Evolutionary conservation across 2,888 invertebrate genomes (phyloP).

Genomic region (Cremastobaeus sp.): DNA sequence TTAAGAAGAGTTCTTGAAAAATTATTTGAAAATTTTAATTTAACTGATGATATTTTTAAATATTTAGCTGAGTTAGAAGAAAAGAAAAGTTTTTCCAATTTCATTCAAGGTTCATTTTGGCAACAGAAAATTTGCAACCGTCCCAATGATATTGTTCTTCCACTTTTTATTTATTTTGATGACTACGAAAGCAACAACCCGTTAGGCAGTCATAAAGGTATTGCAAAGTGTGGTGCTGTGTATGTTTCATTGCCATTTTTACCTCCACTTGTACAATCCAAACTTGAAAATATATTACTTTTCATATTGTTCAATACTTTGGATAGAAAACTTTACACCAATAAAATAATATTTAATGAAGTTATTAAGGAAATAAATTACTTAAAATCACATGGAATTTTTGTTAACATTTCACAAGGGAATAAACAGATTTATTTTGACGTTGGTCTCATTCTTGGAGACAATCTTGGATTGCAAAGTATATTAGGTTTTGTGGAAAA

Average conservation of each 20-base stretch:
- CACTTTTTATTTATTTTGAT: slow-evolving; percentile 59
- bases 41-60: too few species aligned
- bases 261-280: slow-evolving; percentile 46
- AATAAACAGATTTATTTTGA: slow-evolving; percentile 49
- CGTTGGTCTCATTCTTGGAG: slow-evolving; percentile 54
- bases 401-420: slow-evolving; percentile 1
- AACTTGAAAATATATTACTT: slow-evolving; percentile 61
- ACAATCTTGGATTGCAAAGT: slow-evolving; percentile 46
- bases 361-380: slow-evolving; percentile 55
- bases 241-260: slow-evolving; percentile 55
- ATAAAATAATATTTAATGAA: slow-evolving; percentile 55
- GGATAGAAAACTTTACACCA: slow-evolving; percentile 52
- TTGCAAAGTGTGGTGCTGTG: slow-evolving; percentile 62
- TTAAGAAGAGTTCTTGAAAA: too few species aligned
- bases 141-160: slow-evolving; percentile 50
- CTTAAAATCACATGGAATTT: slow-evolving; percentile 49
- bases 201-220: slow-evolving; percentile 59
- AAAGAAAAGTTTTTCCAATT: slow-evolving; percentile 40
- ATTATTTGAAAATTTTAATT: too few species aligned
- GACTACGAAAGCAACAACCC: slow-evolving; percentile 64
- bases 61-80: too few species aligned
- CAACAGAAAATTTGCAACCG: slow-evolving; percentile 10
- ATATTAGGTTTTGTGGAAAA: slow-evolving; percentile 40
- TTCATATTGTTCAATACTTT: slow-evolving; percentile 60
- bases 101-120: slow-evolving; percentile 45